Base-by-base conservation (phyloP, 2,888 invertebrate genomes). In the Cheilosia vernalis region DNA sequence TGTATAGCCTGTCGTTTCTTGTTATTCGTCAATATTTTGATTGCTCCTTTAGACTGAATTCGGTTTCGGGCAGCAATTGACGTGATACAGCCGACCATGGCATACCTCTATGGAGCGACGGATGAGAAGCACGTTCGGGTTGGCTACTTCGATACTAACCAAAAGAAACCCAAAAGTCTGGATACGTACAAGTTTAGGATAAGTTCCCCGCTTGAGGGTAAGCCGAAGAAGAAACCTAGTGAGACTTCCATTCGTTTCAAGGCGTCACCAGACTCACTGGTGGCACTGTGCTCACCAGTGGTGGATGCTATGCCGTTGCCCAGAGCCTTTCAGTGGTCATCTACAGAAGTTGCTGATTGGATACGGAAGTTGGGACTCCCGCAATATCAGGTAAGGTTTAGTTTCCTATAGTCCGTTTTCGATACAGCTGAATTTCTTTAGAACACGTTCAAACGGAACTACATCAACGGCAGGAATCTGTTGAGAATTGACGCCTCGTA, bases 281-380 rank as follows among this genome's bases (percentile, higher is more conserved):
- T 93, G 0, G 92, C 93, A 0, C 79, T 91, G 0, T 89, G 89
- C 15, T 85, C 88, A 1, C 87, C 64, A 0, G 89, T 92, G 0
- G 92, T 94, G 0, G 93, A 94, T 86, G 60, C 67, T 0, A 87
- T 93, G 19, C 87, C 87, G 0, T 89, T 92, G 0, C 93, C 94
- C 0, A 83, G 88, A 0, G 93, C 93, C 0, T 93, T 93, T 40
- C 60, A 88, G 0, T 94, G 94, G 94, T 90, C 88, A 0, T 91
- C 89, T 10, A 89, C 90, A 0, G 91, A 93, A 0, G 93, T 94
- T 0, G 92, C 91, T 0, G 87, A 90, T 2, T 94, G 94, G 94
- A 90, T 94, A 85, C 88, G 90, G 0, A 89, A 88, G 0, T 90
- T 94, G 0, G 93, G 93, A 0, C 90, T 93, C 13, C 93, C 93